Conservation (phyloP, 2,888 invertebrate species). For the Pammene fasciana region DNA sequence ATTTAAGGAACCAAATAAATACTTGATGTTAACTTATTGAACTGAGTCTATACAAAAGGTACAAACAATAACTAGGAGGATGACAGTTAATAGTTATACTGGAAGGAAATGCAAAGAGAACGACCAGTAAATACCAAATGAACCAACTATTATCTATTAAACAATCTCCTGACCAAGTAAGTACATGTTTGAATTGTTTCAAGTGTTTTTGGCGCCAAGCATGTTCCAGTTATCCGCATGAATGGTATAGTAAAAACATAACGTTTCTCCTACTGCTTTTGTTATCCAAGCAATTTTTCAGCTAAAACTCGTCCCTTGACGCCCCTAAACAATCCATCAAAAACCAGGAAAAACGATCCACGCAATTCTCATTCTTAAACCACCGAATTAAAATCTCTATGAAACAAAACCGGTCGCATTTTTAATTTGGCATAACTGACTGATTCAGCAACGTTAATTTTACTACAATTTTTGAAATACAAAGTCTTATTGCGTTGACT, state of each 20-base stretch:
- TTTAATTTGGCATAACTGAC: slow-evolving; percentile 27
- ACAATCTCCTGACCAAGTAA: no score
- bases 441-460: slow-evolving; percentile 6
- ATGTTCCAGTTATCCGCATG: not conserved
- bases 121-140: no score
- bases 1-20: no score
- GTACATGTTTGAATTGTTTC: no score
- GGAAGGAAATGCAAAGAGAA: no score
- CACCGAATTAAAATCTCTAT: not conserved
- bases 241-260: not conserved
- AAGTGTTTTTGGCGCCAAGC: not conserved
- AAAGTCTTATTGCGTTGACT: not conserved
- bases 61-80: no score
- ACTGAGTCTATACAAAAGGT: no score
- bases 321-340: slow-evolving; percentile 2
- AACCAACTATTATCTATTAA: no score
- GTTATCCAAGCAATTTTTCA: slow-evolving; percentile 14
- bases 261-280: slow-evolving; percentile 4
- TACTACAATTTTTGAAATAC: not conserved
- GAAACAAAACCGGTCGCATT: slow-evolving; percentile 2
- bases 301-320: slow-evolving; percentile 17
- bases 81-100: no score
- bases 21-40: no score
- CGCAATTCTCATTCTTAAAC: slow-evolving; percentile 1
- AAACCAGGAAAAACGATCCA: no score